Percentiles rank a stretch among this genome's conserved stretches.
Conservation (phyloP, 2,113 vertebrate species). For the Oceanites oceanicus region DNA sequence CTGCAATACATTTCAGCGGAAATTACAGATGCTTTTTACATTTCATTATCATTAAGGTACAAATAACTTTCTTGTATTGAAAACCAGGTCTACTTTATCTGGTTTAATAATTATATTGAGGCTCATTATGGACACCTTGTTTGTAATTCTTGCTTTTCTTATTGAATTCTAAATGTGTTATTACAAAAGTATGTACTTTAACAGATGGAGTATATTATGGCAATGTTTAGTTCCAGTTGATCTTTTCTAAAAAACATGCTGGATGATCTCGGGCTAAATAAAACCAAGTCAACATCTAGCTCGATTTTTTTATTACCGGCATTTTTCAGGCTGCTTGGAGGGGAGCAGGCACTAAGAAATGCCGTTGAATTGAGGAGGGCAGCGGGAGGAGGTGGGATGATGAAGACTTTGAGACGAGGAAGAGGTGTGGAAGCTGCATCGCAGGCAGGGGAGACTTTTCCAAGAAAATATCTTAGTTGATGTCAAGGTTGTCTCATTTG, state of each 20-base stretch:
- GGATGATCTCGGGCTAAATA: not conserved
- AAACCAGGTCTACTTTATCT: constrained; percentile 57
- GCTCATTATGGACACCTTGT: constrained; percentile 64
- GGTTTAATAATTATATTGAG: constrained; percentile 66
- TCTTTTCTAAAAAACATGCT: constrained; percentile 12
- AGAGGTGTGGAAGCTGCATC: constrained; percentile 26
- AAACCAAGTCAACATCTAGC: not conserved
- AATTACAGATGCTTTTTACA: constrained; percentile 71
- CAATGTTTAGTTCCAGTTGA: constrained; percentile 54
- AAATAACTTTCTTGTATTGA: constrained; percentile 61
- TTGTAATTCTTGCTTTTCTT: constrained; percentile 58
- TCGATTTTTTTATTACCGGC: not conserved
- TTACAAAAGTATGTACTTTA: constrained; percentile 52
- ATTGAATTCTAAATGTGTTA: constrained; percentile 54
- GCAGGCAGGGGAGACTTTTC: constrained; percentile 8
- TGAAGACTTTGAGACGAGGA: not conserved
- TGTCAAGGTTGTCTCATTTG: constrained; percentile 61
- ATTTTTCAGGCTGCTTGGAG: not conserved
- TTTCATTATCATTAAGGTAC: constrained; percentile 68
- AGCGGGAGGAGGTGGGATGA: not conserved
- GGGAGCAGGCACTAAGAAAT: not conserved
- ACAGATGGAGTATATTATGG: constrained; percentile 41
- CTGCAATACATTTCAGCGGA: constrained; percentile 58
- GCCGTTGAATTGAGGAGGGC: not conserved
- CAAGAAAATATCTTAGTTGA: constrained; percentile 9